A percentile compares a stretch with the other conserved stretches of the same genome.
Conservation (phyloP, 2,113 vertebrate genomes). For the Xiphophorus hellerii region DNA sequence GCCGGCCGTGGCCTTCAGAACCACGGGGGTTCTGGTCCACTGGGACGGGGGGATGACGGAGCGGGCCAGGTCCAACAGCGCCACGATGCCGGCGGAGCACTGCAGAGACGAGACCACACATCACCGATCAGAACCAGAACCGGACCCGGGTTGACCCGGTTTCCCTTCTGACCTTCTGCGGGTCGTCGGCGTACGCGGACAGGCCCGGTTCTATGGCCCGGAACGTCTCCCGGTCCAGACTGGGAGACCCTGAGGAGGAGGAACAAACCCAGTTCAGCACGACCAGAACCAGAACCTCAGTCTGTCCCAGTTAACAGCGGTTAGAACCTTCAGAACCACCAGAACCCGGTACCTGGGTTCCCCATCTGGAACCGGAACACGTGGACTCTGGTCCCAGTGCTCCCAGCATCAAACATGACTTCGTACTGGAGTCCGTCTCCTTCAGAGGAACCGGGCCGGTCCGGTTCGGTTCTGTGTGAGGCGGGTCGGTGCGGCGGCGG, state of each 20-base stretch:
- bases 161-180: conserved; percentile 81
- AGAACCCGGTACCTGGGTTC: conserved; percentile 62
- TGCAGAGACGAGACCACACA: conserved; percentile 49
- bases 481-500: conserved; percentile 9
- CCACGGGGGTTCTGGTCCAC: conserved; percentile 87
- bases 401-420: conserved; percentile 95
- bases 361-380: conserved; percentile 87
- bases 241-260: conserved; percentile 81
- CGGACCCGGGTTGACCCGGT: no score
- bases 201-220: conserved; percentile 92
- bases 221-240: conserved; percentile 87
- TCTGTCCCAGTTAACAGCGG: background rate
- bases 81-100: conserved; percentile 84
- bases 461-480: background rate
- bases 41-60: conserved; percentile 79
- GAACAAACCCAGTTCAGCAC: background rate
- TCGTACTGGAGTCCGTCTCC: conserved; percentile 81
- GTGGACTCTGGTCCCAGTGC: conserved; percentile 93
- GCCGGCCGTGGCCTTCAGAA: conserved; percentile 93
- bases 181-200: conserved; percentile 91
- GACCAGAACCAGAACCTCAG: background rate
- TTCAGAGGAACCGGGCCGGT: background rate
- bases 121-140: no score
- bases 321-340: no score
- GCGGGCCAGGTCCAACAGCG: conserved; percentile 87